A percentile compares a stretch with the other conserved stretches of the same genome.
Conservation (phyloP, 2,797 vertebrate species). For the Leptoclinus maculatus region DNA sequence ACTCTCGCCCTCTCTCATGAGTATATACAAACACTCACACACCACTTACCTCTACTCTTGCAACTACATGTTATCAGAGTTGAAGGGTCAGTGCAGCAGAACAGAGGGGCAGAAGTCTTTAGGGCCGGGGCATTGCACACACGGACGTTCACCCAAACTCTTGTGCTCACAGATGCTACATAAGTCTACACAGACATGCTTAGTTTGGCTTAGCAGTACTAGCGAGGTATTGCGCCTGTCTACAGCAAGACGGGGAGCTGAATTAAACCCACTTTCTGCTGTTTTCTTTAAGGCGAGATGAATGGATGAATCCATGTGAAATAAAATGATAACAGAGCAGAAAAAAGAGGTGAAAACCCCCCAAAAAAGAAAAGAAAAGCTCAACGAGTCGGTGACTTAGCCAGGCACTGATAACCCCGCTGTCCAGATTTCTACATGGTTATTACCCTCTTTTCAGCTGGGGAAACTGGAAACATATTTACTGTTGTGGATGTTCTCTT, state of each 20-base stretch:
- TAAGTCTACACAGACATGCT: too few species aligned
- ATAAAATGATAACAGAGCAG: constrained; percentile 9
- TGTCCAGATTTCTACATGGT: constrained; percentile 9
- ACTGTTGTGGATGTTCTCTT: background rate
- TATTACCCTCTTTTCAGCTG: background rate
- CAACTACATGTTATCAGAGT: constrained; percentile 46
- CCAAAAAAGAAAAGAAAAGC: background rate
- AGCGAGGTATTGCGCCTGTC: constrained; percentile 6
- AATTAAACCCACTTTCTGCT: constrained; percentile 2
- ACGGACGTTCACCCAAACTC: background rate
- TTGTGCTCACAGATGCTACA: background rate
- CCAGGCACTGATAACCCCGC: background rate
- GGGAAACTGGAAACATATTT: constrained; percentile 4
- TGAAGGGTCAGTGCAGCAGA: constrained; percentile 39
- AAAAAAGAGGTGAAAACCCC: constrained; percentile 19
- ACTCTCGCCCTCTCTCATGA: constrained; percentile 40
- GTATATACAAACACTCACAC: constrained; percentile 45
- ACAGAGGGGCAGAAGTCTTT: constrained; percentile 30
- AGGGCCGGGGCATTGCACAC: background rate
- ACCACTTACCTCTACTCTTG: constrained; percentile 40
- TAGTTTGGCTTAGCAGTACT: constrained; percentile 10
- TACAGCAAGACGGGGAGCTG: background rate
- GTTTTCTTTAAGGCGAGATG: background rate
- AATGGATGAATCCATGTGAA: constrained; percentile 24
- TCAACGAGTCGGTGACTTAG: background rate